Percentiles rank a stretch among this genome's conserved stretches.
phyloP scores from a whole-genome alignment of 2,888 invertebrate genomes.

The Odontomyia ornata region DNA sequence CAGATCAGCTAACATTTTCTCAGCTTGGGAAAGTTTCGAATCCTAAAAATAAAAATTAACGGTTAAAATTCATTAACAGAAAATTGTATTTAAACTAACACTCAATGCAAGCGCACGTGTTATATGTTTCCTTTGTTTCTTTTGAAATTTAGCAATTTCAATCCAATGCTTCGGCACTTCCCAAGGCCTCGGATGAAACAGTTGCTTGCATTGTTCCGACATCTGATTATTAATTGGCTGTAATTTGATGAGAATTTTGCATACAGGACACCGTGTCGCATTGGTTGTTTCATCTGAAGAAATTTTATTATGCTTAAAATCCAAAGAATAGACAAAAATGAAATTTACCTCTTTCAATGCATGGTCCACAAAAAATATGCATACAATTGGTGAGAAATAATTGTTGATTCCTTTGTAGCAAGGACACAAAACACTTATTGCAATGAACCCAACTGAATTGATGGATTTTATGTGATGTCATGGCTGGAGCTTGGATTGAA shows the following conservation, averaged over 20 bases:
- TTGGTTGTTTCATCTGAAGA: background rate
- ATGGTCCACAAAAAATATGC: background rate
- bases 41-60: background rate
- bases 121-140: conserved; percentile 18
- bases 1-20: background rate
- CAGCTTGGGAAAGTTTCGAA: background rate
- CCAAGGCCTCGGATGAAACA: background rate
- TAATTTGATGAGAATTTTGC: background rate
- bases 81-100: background rate
- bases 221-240: background rate
- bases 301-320: no score
- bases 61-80: background rate
- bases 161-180: conserved; percentile 1
- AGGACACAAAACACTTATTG: background rate
- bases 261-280: background rate
- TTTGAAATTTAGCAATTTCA: background rate
- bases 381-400: background rate
- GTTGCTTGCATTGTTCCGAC: background rate
- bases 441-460: conserved; percentile 1
- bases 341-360: conserved; percentile 20
- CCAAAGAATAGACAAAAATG: no score
- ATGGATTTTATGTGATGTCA: background rate
- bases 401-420: background rate
- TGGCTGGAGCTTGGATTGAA: background rate
- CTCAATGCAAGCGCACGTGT: background rate